Base-by-base conservation (phyloP, 2,113 vertebrate species). In the Serranochromis macrocephalus region DNA sequence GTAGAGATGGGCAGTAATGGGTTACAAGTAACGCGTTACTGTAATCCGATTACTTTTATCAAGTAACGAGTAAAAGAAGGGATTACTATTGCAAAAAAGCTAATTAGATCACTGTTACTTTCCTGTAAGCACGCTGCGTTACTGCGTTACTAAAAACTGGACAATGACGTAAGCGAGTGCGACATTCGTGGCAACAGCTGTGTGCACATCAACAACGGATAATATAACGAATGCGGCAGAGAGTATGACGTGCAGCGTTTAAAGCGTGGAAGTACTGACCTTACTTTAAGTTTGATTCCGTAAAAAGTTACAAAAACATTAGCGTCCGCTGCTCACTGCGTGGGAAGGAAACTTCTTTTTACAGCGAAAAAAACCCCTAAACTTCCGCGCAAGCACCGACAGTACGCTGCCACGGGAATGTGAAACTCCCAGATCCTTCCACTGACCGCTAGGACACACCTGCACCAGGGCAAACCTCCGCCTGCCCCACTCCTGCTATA, bases 101-200 rank as follows among this genome's bases (percentile, higher is more conserved):
- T 31, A 31, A 0, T 61, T 31, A 4, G 57, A 61, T 61, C 17
- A 61, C 57, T 31, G 14, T 17, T 31, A 61, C 26, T 61, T 10
- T 61, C 57, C 57, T 1, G 2, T 61, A 31, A 61, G 26, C 26
- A 61, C 2, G 14, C 1, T 31, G 26, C 3, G 14, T 55, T 55
- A 55, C 21, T 55, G 21, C 21, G 7, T 3, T 17, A 58, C 57
- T 58, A 61, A 61, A 31, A 31, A 8, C 12, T 0, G 24, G 26
- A 61, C 57, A 61, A 1, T 61, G 57, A 61, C 5, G 0, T 61
- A 61, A 6, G 8, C 0, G 2, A 61, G 26, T 17, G 26, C 57
- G 0, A 61, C 2, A 2, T 61, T 61, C 0, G 2, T 31, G 0
- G 0, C 57, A 61, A 61, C 57, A 61, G 57, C 26, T 31, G 57